phyloP scores from a whole-genome alignment of 2,113 vertebrate genomes.

The Melanotaenia duboulayi region DNA sequence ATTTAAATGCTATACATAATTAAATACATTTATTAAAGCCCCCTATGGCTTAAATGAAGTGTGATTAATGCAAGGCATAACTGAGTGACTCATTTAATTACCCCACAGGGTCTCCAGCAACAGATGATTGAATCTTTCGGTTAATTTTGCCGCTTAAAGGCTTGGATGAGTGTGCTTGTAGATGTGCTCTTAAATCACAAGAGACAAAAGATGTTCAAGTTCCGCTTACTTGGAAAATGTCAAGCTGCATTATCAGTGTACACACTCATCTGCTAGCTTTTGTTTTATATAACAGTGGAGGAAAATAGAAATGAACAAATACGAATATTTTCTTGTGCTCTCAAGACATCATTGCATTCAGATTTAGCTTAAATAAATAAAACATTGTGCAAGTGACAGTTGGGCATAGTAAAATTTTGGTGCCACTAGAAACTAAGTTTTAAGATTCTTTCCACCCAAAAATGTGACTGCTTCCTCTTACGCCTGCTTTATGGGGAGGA shows the following conservation, averaged over 20 bases:
- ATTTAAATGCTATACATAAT: constrained; percentile 60
- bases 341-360: too few species aligned
- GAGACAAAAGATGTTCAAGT: constrained; percentile 4
- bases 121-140: constrained; percentile 54
- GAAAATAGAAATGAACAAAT: too few species aligned
- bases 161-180: constrained; percentile 39
- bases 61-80: constrained; percentile 64
- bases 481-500: not conserved
- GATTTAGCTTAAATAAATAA: too few species aligned
- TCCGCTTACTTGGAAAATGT: constrained; percentile 30
- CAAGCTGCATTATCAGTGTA: constrained; percentile 12
- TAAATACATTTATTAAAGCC: constrained; percentile 55
- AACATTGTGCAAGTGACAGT: not conserved
- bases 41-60: constrained; percentile 42
- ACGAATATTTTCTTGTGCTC: too few species aligned
- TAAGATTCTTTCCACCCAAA: constrained; percentile 30
- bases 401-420: too few species aligned
- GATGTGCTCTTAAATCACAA: constrained; percentile 4
- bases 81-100: constrained; percentile 68
- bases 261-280: not conserved
- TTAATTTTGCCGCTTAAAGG: constrained; percentile 36
- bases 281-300: not conserved
- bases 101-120: constrained; percentile 37
- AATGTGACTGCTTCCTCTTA: constrained; percentile 2
- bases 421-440: not conserved